These are phyloP conservation scores for Magallana gigas DNA, from an alignment of 1,140 invertebrate species.

Conservation along the genomic window DNA sequence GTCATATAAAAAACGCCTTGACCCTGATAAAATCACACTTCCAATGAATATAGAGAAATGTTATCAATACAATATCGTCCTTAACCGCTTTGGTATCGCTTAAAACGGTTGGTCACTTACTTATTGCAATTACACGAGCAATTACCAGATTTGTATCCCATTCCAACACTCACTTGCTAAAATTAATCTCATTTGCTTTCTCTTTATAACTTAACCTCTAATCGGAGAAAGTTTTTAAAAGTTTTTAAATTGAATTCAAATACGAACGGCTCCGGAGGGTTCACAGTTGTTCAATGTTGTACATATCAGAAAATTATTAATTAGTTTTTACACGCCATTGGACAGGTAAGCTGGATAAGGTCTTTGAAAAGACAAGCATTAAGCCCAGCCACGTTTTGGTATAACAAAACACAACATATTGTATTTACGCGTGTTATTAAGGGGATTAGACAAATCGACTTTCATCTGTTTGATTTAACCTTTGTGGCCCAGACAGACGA, in stretches of 20 bases:
- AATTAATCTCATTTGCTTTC: neutral
- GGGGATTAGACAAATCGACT: slow-evolving; percentile 31
- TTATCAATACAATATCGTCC: too few species aligned
- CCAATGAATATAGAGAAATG: too few species aligned
- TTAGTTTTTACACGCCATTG: slow-evolving; percentile 8
- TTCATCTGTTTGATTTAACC: slow-evolving; percentile 30
- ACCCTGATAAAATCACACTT: too few species aligned
- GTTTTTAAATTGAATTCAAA: slow-evolving; percentile 33
- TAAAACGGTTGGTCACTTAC: neutral
- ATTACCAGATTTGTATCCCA: neutral
- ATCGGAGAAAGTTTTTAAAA: slow-evolving; percentile 19
- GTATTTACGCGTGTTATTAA: slow-evolving; percentile 32
- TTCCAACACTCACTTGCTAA: neutral
- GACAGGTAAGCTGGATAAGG: slow-evolving; percentile 23
- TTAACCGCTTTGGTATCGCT: too few species aligned
- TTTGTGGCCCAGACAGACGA: slow-evolving; percentile 17
- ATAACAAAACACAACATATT: slow-evolving; percentile 14
- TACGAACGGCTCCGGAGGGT: neutral
- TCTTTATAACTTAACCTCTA: neutral
- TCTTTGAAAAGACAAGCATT: neutral
- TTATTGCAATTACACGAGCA: neutral
- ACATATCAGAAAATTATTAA: slow-evolving; percentile 30
- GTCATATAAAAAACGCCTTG: too few species aligned
- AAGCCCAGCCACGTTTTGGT: neutral
- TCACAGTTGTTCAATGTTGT: neutral